phyloP scores from a whole-genome alignment of 2,888 invertebrate species.

The Zaprionus bogoriensis region DNA sequence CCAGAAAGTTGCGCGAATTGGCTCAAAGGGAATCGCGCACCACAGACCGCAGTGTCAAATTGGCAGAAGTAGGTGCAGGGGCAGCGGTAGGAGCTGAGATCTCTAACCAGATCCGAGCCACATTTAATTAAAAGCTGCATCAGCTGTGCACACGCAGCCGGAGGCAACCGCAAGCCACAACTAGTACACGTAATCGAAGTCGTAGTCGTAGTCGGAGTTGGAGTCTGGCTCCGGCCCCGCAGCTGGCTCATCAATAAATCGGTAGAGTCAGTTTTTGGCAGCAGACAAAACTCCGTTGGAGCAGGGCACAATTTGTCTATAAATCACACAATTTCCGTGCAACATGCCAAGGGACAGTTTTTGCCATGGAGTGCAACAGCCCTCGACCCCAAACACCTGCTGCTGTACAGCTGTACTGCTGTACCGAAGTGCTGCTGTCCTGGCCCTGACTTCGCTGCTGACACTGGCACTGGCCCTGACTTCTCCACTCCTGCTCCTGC shows the following conservation, averaged over 20 bases:
- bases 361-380: slow-evolving; percentile 39
- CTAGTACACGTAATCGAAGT: no score
- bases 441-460: slow-evolving; percentile 32
- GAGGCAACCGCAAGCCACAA: slow-evolving; percentile 38
- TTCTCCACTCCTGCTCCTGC: not conserved
- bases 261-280: slow-evolving; percentile 40
- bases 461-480: slow-evolving; percentile 12
- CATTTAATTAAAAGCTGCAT: slow-evolving; percentile 68
- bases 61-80: no score
- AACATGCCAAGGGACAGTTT: slow-evolving; percentile 53
- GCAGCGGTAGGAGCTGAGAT: no score
- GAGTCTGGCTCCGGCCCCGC: no score
- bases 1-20: no score
- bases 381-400: slow-evolving; percentile 59
- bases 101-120: slow-evolving; percentile 5
- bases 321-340: slow-evolving; percentile 69
- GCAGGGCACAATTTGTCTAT: slow-evolving; percentile 49
- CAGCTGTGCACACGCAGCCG: slow-evolving; percentile 43
- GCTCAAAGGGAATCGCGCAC: no score
- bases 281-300: slow-evolving; percentile 46
- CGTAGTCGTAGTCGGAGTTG: no score
- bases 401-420: no score
- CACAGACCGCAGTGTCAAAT: no score
- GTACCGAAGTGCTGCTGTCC: not conserved
- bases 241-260: slow-evolving; percentile 73